phyloP scores from a whole-genome alignment of 2,797 vertebrate genomes.

The Gallinago stenura region DNA sequence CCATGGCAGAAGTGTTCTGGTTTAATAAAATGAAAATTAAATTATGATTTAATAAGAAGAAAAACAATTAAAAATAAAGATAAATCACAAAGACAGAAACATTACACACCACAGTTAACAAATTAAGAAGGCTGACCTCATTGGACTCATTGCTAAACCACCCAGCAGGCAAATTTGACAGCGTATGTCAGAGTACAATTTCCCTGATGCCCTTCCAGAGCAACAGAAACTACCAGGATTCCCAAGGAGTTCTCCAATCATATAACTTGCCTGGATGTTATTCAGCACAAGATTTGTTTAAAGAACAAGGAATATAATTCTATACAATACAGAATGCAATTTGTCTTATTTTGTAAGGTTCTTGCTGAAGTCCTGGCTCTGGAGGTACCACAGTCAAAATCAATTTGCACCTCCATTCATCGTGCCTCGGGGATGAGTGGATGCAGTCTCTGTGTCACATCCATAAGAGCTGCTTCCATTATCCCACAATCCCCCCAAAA shows the following conservation, averaged over 20 bases:
- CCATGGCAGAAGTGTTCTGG: not conserved
- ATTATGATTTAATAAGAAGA: not conserved
- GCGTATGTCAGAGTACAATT: not conserved
- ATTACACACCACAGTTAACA: not conserved
- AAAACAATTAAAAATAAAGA: not conserved
- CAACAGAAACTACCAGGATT: not conserved
- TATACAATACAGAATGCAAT: constrained; percentile 54
- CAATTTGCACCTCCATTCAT: constrained; percentile 76
- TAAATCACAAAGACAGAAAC: not conserved
- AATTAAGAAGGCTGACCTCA: not conserved
- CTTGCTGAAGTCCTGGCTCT: constrained; percentile 48
- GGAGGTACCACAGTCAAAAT: constrained; percentile 68
- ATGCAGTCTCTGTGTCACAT: constrained; percentile 34
- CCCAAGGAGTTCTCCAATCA: not conserved
- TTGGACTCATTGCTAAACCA: not conserved
- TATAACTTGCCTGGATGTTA: not conserved
- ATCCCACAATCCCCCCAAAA: constrained; percentile 45
- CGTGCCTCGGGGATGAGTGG: constrained; percentile 52
- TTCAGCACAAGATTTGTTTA: constrained; percentile 60
- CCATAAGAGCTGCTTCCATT: constrained; percentile 44
- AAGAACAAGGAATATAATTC: constrained; percentile 74
- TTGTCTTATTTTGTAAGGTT: constrained; percentile 78
- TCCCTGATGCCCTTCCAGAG: not conserved
- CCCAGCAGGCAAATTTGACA: not conserved
- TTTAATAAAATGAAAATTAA: not conserved